Evolutionary conservation across 2,113 vertebrate genomes (phyloP).

Genomic region (Cyprinodon variegatus): DNA sequence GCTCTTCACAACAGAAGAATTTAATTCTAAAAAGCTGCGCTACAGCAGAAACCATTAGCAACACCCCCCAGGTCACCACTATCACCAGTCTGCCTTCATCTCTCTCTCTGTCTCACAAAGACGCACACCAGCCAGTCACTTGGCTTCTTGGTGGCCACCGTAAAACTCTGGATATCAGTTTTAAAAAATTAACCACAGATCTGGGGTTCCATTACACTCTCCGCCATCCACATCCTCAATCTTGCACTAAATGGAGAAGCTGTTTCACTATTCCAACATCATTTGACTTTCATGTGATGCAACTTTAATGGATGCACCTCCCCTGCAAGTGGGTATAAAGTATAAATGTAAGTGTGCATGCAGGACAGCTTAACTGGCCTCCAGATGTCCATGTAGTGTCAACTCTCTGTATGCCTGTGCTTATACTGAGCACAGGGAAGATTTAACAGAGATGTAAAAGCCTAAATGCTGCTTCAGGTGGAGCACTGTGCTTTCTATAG

Average conservation of each 20-base stretch:
- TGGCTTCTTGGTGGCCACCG: conserved; percentile 55
- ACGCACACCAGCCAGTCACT: conserved; percentile 46
- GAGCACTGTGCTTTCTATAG: not conserved
- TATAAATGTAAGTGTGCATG: conserved; percentile 17
- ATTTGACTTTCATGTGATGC: conserved; percentile 91
- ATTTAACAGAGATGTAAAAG: not conserved
- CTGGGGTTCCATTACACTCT: conserved; percentile 85
- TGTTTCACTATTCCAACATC: conserved; percentile 91
- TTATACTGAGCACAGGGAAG: conserved; percentile 50
- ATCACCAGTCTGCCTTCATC: not conserved
- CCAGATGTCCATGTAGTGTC: conserved; percentile 75
- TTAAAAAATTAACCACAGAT: conserved; percentile 85
- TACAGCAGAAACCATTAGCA: conserved; percentile 70
- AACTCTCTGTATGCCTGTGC: conserved; percentile 53
- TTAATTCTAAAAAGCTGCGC: conserved; percentile 77
- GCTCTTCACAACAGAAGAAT: conserved; percentile 57
- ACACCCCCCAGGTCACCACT: conserved; percentile 1
- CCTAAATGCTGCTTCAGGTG: not conserved
- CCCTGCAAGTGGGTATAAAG: conserved; percentile 14
- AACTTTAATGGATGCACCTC: conserved; percentile 89
- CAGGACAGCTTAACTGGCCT: conserved; percentile 24
- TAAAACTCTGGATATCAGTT: conserved; percentile 83
- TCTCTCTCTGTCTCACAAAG: conserved; percentile 1
- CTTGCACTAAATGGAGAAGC: conserved; percentile 90
- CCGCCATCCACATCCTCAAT: conserved; percentile 83